A percentile compares a stretch with the other conserved stretches of the same genome.
phyloP scores from a whole-genome alignment of 2,797 vertebrate genomes.

The Gambusia yucatana region DNA sequence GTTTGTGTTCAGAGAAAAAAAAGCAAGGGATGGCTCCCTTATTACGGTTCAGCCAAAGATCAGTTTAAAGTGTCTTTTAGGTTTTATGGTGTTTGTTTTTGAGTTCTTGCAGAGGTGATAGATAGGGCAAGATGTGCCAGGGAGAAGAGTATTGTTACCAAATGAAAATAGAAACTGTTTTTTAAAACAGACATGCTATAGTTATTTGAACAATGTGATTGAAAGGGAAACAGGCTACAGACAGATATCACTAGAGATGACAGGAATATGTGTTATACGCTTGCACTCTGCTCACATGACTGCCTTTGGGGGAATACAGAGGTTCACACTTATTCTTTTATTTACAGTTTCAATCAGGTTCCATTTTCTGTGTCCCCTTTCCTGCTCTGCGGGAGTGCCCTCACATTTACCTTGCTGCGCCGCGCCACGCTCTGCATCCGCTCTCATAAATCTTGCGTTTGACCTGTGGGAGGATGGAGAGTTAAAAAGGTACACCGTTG shows the following conservation, averaged over 20 bases:
- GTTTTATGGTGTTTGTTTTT: conserved; percentile 67
- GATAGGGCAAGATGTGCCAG: conserved; percentile 56
- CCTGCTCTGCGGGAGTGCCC: conserved; percentile 38
- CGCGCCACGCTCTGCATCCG: conserved; percentile 41
- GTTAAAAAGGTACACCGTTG: conserved; percentile 48
- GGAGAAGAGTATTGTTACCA: conserved; percentile 32
- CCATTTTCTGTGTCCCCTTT: conserved; percentile 50
- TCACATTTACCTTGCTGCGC: conserved; percentile 46
- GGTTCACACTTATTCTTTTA: conserved; percentile 59
- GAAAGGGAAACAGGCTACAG: conserved; percentile 16
- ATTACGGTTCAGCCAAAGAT: conserved; percentile 62
- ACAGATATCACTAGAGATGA: conserved; percentile 30
- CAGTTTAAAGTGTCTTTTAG: conserved; percentile 66
- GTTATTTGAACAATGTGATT: conserved; percentile 39
- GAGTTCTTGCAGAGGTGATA: conserved; percentile 46
- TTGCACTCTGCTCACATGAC: conserved; percentile 12
- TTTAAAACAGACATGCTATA: conserved; percentile 34
- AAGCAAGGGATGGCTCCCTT: conserved; percentile 43
- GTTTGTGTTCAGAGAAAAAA: conserved; percentile 36
- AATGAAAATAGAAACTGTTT: conserved; percentile 22
- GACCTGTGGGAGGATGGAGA: conserved; percentile 42
- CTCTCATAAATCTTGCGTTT: conserved; percentile 58
- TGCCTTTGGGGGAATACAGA: conserved; percentile 33
- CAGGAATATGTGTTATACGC: conserved; percentile 26
- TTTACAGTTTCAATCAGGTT: conserved; percentile 65